Evolutionary conservation across 1,140 invertebrate genomes (phyloP).

Genomic region (Euwallacea similis): DNA sequence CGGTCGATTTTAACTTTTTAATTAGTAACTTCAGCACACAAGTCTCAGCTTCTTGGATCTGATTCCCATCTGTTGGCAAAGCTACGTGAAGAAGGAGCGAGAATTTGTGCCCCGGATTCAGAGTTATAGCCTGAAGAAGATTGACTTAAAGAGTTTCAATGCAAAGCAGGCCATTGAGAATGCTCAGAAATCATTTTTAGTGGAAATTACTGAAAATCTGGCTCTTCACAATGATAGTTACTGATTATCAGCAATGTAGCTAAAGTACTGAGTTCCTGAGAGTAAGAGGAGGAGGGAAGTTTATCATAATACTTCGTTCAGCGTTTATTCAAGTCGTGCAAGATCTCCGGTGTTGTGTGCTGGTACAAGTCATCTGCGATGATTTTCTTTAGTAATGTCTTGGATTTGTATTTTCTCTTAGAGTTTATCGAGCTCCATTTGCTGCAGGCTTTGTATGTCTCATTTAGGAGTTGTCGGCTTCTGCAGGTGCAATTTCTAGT

Average conservation of each 20-base stretch:
- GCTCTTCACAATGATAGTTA: constrained; percentile 36
- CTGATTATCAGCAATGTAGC: constrained; percentile 36
- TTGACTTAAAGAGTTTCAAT: constrained; percentile 1
- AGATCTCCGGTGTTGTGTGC: constrained; percentile 28
- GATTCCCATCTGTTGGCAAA: constrained; percentile 40
- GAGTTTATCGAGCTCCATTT: constrained; percentile 14
- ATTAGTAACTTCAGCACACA: constrained; percentile 45
- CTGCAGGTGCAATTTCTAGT: constrained; percentile 45
- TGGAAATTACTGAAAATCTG: constrained; percentile 23
- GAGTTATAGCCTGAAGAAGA: constrained; percentile 25
- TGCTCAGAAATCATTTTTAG: constrained; percentile 45
- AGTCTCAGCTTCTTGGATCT: constrained; percentile 45
- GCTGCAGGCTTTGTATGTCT: constrained; percentile 42
- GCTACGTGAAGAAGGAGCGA: constrained; percentile 40
- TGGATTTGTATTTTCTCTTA: constrained; percentile 13
- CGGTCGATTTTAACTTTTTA: constrained; percentile 41
- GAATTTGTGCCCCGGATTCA: constrained; percentile 40
- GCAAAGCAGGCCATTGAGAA: constrained; percentile 40
- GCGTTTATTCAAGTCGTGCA: constrained; percentile 33
- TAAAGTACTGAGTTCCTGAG: constrained; percentile 34
- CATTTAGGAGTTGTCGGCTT: constrained; percentile 39
- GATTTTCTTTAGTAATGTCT: constrained; percentile 27
- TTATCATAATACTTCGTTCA: constrained; percentile 30
- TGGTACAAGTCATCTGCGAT: constrained; percentile 36
- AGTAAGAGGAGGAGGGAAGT: constrained; percentile 16